A percentile compares a stretch with the other conserved stretches of the same genome.
Conservation (phyloP, 2,797 vertebrate genomes). For the Pseudocheirus occidentalis region DNA sequence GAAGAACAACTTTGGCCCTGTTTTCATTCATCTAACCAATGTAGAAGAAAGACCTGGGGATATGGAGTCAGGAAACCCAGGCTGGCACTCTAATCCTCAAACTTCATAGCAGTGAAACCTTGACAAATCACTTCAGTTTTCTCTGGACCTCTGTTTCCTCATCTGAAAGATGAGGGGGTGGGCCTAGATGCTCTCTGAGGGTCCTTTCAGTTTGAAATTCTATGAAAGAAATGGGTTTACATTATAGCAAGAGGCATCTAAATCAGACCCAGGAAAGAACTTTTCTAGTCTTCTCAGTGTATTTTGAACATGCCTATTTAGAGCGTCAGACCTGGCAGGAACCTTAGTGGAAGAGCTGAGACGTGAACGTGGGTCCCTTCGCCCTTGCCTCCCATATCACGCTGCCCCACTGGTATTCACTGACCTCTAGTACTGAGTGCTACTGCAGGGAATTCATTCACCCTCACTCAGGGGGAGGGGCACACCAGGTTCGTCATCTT, state of each 20-base stretch:
- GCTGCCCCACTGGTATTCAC: background rate
- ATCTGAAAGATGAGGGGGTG: background rate
- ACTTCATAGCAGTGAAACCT: background rate
- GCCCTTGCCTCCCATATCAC: background rate
- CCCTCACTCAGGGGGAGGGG: background rate
- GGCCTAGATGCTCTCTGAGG: background rate
- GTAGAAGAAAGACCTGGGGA: background rate
- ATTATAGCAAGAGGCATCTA: background rate
- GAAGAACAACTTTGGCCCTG: background rate
- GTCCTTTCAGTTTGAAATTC: background rate
- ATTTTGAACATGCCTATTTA: background rate
- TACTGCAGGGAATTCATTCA: background rate
- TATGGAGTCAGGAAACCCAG: background rate
- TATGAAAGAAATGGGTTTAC: background rate
- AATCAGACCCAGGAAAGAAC: slow-evolving; percentile 14
- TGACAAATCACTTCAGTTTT: background rate
- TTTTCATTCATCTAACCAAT: background rate
- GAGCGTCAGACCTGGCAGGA: background rate
- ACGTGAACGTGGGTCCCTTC: background rate
- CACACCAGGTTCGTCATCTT: background rate
- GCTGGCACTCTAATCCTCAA: background rate
- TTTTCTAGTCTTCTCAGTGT: background rate
- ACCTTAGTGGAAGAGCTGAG: background rate
- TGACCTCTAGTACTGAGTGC: background rate
- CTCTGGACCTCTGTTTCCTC: background rate